Percentiles rank a stretch among this genome's conserved stretches.
Evolutionary conservation across 2,888 invertebrate species (phyloP).

Genomic region (Anthophora plumipes): DNA sequence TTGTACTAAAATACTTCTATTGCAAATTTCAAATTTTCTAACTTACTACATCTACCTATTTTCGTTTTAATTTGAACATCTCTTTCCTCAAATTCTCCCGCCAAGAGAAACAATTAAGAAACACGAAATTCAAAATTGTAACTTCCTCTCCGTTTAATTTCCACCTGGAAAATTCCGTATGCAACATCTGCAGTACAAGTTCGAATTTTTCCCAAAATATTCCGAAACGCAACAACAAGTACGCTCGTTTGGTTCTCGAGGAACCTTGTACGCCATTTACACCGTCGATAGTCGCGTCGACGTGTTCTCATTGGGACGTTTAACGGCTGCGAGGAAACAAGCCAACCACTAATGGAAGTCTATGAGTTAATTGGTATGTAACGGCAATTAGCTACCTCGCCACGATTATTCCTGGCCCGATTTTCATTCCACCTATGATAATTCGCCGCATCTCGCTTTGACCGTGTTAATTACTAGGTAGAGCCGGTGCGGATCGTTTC

Average conservation of each 20-base stretch:
- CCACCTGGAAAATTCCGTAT: too few relatives aligned
- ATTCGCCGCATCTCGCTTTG: slow-evolving; percentile 59
- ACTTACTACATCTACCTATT: too few relatives aligned
- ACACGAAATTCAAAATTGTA: too few relatives aligned
- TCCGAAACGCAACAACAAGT: neutral
- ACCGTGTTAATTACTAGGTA: slow-evolving; percentile 65
- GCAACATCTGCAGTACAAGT: neutral
- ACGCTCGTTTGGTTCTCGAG: neutral
- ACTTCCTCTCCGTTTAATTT: too few relatives aligned
- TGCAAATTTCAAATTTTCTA: too few relatives aligned
- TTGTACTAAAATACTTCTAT: too few relatives aligned
- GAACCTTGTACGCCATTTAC: slow-evolving; percentile 9
- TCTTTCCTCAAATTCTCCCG: too few relatives aligned
- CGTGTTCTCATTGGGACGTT: slow-evolving; percentile 44
- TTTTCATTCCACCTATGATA: slow-evolving; percentile 65
- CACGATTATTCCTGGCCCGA: slow-evolving; percentile 62
- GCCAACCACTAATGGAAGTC: slow-evolving; percentile 60
- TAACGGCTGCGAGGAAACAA: slow-evolving; percentile 39
- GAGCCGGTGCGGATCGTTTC: slow-evolving; percentile 6
- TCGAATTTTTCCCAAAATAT: neutral
- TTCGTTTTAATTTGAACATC: too few relatives aligned
- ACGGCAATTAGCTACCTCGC: slow-evolving; percentile 64
- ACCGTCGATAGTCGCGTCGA: slow-evolving; percentile 26
- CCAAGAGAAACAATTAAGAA: too few relatives aligned
- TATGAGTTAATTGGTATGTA: slow-evolving; percentile 66